A percentile compares a stretch with the other conserved stretches of the same genome.
These are phyloP conservation scores for Eustalomyia histrio DNA, from an alignment of 2,888 invertebrate species.

Conservation along the genomic window DNA sequence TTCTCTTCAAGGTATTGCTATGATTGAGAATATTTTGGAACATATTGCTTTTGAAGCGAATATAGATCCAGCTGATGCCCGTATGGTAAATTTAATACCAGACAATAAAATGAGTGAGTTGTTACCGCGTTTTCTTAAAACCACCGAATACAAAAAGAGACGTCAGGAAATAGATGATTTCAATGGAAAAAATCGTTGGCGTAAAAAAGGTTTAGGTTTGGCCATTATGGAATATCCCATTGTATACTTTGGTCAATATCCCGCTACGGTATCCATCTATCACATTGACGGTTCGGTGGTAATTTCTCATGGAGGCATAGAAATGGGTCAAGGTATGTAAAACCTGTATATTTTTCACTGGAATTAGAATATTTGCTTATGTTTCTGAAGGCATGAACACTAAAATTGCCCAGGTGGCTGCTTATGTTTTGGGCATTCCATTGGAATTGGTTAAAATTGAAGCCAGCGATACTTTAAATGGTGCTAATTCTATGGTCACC, in stretches of 20 bases:
- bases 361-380: not conserved
- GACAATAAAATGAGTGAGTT: constrained; percentile 77
- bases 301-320: constrained; percentile 85
- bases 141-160: constrained; percentile 81
- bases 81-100: constrained; percentile 80
- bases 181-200: constrained; percentile 87
- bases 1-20: constrained; percentile 77
- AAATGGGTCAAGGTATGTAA: constrained; percentile 86
- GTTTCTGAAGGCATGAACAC: constrained; percentile 78
- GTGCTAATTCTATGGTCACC: constrained; percentile 84
- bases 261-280: constrained; percentile 84
- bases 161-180: constrained; percentile 81
- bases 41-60: constrained; percentile 81
- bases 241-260: constrained; percentile 80
- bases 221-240: constrained; percentile 85
- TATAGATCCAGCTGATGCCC: constrained; percentile 82
- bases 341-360: no score
- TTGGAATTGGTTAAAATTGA: constrained; percentile 84
- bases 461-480: constrained; percentile 82
- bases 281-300: constrained; percentile 85
- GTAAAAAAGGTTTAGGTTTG: constrained; percentile 83
- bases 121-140: constrained; percentile 80
- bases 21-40: constrained; percentile 84
- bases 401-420: constrained; percentile 87
- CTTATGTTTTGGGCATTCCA: constrained; percentile 84